Conservation (phyloP, 2,113 vertebrate genomes). For the Progne subis region DNA sequence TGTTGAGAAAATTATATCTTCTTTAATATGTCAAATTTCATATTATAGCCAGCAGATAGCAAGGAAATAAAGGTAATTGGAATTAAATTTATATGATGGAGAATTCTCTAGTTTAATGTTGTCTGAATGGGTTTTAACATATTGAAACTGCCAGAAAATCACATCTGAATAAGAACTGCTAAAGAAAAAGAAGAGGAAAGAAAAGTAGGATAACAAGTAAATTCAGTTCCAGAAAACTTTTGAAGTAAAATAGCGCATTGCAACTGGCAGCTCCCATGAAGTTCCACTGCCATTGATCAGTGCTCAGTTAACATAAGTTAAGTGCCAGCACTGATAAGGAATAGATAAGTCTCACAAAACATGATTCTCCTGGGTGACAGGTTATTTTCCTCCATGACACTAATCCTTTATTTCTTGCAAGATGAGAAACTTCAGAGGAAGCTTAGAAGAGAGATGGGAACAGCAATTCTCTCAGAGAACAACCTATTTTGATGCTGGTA, state of each 20-base stretch:
- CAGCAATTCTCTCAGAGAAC: background rate
- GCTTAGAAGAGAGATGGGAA: background rate
- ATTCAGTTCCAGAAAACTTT: constrained; percentile 4
- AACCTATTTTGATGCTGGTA: background rate
- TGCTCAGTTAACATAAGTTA: background rate
- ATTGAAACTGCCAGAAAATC: constrained; percentile 67
- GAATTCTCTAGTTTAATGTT: constrained; percentile 64
- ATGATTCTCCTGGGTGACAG: background rate
- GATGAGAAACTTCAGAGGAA: background rate
- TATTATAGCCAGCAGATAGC: constrained; percentile 65
- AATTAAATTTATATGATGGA: constrained; percentile 72
- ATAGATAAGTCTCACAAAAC: background rate
- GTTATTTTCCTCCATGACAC: constrained; percentile 10
- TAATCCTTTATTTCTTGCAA: constrained; percentile 6
- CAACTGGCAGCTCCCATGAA: background rate
- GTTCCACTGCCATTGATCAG: background rate
- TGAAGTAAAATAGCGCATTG: background rate
- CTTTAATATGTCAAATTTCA: constrained; percentile 63
- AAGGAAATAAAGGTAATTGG: constrained; percentile 68
- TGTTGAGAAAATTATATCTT: constrained; percentile 70
- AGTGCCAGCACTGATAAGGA: background rate
- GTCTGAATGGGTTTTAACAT: constrained; percentile 73
- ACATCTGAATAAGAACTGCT: constrained; percentile 46
- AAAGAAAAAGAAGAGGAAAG: background rate
- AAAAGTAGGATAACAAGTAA: constrained; percentile 31